These are phyloP conservation scores for Pelvicachromis taeniatus DNA, from an alignment of 2,113 vertebrate genomes.

Conservation along the genomic window DNA sequence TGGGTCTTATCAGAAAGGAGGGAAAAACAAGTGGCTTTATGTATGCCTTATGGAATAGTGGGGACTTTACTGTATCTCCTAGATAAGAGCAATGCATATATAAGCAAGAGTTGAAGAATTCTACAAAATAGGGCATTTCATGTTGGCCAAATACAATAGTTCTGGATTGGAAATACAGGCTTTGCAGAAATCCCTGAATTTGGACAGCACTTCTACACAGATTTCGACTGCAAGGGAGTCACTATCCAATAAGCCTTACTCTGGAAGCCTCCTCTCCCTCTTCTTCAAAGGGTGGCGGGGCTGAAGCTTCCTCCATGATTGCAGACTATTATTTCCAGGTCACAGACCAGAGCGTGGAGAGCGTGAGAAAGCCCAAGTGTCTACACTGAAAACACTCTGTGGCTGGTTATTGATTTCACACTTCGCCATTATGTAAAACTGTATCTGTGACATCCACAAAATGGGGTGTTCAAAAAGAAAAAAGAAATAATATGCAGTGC, in stretches of 20 bases:
- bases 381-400: not conserved
- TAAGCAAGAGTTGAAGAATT: not conserved
- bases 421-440: not conserved
- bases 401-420: constrained; percentile 18
- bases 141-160: not conserved
- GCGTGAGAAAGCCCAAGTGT: not conserved
- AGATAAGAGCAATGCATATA: not conserved
- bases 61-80: not conserved
- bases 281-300: not conserved
- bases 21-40: not conserved
- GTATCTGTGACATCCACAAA: not conserved
- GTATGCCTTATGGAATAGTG: not conserved
- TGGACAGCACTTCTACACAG: not conserved
- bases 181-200: not conserved
- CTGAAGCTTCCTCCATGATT: not conserved
- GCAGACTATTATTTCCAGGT: constrained; percentile 5
- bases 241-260: not conserved
- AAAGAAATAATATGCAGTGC: not conserved
- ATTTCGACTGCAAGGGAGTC: not conserved
- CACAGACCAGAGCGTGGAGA: not conserved
- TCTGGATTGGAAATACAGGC: not conserved
- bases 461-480: not conserved
- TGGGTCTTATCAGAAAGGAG: not conserved
- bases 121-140: not conserved
- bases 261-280: not conserved